Conservation (phyloP, 2,888 invertebrate species). For the Holacanthella duospinosa region DNA sequence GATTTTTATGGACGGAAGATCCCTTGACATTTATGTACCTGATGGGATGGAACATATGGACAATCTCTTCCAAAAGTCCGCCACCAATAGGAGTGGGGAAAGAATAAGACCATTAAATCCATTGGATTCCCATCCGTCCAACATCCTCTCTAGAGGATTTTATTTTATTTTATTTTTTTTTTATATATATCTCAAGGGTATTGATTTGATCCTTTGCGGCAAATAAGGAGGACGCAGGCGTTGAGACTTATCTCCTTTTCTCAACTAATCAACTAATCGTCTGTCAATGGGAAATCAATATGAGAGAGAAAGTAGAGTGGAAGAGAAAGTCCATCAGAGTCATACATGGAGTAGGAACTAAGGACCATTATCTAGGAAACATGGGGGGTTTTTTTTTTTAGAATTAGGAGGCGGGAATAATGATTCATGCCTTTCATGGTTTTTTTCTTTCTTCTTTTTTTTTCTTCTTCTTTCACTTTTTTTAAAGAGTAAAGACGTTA, state of each 20-base stretch:
- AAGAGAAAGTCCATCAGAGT: conserved; percentile 4
- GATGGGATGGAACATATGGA: conserved; percentile 35
- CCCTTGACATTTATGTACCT: conserved; percentile 33
- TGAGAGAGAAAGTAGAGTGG: not conserved
- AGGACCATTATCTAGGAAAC: not conserved
- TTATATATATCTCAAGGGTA: not conserved
- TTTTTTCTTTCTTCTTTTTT: not conserved
- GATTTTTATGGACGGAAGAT: conserved; percentile 24
- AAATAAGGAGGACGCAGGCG: conserved; percentile 17
- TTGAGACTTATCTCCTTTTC: conserved; percentile 13
- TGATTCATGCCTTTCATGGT: not conserved
- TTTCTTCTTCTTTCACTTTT: not conserved
- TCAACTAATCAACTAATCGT: conserved; percentile 29
- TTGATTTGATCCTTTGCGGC: conserved; percentile 23
- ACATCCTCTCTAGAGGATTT: not conserved
- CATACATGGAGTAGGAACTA: too few species aligned
- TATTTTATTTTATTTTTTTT: not conserved
- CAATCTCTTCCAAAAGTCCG: conserved; percentile 15
- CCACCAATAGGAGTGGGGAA: not conserved
- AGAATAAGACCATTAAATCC: conserved; percentile 5
- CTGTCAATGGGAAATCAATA: conserved; percentile 30
- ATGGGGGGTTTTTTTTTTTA: too few species aligned
- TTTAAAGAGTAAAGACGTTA: too few species aligned
- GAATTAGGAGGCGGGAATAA: not conserved
- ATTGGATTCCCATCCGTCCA: conserved; percentile 4